These are phyloP conservation scores for Somateria mollissima DNA, from an alignment of 2,797 vertebrate species.

Conservation along the genomic window DNA sequence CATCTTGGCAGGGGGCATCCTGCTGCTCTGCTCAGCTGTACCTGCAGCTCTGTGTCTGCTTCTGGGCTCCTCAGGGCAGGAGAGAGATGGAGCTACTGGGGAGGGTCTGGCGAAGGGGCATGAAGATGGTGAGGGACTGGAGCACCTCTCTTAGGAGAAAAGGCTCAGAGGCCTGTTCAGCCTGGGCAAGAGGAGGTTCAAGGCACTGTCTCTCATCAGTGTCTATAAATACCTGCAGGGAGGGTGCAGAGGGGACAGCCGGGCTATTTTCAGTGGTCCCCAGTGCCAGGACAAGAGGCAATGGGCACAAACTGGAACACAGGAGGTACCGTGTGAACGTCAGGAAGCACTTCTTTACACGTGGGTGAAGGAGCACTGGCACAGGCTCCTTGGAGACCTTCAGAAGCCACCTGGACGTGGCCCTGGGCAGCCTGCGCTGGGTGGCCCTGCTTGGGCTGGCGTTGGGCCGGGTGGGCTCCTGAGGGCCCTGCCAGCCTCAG, in stretches of 20 bases:
- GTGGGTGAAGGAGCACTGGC: accelerated
- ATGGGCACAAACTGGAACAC: accelerated
- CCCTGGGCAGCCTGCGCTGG: background rate
- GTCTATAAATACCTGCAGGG: background rate
- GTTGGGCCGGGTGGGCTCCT: background rate
- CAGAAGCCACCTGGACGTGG: background rate
- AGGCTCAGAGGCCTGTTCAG: background rate
- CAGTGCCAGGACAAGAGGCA: background rate
- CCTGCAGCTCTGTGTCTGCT: background rate
- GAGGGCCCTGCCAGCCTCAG: background rate
- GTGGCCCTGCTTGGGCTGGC: background rate
- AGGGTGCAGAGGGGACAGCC: background rate
- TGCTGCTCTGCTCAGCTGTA: background rate
- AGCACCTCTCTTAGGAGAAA: background rate
- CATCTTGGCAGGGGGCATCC: background rate
- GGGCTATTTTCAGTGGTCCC: background rate
- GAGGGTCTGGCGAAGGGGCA: background rate
- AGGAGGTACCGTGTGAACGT: background rate
- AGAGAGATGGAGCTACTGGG: background rate
- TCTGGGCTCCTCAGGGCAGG: background rate
- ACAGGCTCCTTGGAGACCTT: background rate
- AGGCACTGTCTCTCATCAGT: background rate
- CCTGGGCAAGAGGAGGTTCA: background rate
- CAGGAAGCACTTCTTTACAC: background rate
- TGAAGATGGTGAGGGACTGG: background rate